Evolutionary conservation across 2,113 vertebrate species (phyloP).

Genomic region (Mus spicilegus): DNA sequence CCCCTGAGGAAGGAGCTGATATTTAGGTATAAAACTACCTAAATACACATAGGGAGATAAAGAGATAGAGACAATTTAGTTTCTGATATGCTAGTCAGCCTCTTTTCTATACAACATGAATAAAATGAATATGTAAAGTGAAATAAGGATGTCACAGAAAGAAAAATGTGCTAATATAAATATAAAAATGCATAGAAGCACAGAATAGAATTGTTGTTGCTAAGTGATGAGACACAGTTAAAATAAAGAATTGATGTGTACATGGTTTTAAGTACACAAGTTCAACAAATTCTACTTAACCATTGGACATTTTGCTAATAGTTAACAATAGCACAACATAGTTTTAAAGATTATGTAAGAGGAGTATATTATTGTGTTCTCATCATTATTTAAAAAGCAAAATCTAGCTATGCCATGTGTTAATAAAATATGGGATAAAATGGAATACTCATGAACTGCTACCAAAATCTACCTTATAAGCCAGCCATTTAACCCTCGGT

Average conservation of each 20-base stretch:
- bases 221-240: background rate
- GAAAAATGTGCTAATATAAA: background rate
- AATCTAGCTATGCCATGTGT: no score
- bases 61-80: background rate
- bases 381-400: no score
- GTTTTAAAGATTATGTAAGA: no score
- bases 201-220: no score
- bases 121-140: no score
- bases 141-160: background rate
- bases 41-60: background rate
- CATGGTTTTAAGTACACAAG: background rate
- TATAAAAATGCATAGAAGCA: background rate
- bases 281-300: no score
- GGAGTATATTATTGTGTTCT: no score
- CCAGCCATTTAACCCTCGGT: background rate
- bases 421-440: no score
- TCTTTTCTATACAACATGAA: background rate
- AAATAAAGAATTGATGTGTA: background rate
- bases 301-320: no score
- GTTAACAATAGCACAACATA: no score
- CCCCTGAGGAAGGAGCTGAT: background rate
- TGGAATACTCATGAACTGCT: background rate
- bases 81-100: background rate
- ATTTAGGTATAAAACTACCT: background rate
- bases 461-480: background rate